These are phyloP conservation scores for Sarotherodon lohbergeri DNA, from an alignment of 2,113 vertebrate genomes.

Conservation along the genomic window DNA sequence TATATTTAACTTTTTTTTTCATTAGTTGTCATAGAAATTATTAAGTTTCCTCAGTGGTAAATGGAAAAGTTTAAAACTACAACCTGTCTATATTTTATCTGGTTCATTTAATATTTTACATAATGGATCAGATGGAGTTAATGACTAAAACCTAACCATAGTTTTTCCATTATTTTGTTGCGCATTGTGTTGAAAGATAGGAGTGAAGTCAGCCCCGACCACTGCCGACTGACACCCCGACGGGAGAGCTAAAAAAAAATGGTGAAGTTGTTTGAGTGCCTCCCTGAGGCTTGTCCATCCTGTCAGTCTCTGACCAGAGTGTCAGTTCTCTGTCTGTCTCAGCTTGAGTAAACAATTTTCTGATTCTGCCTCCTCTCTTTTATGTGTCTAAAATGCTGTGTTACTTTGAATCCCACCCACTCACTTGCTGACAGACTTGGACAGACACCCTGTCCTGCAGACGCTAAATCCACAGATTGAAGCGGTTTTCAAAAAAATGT, in stretches of 20 bases:
- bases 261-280: not conserved
- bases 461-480: not conserved
- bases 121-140: not conserved
- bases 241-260: not conserved
- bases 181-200: not conserved
- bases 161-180: not conserved
- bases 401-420: constrained; percentile 24
- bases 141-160: not conserved
- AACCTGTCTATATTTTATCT: not conserved
- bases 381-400: not conserved
- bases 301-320: constrained; percentile 16
- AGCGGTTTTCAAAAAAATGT: not conserved
- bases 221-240: not conserved
- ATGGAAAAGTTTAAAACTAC: not conserved
- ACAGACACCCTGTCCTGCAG: not conserved
- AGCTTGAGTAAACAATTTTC: constrained; percentile 2
- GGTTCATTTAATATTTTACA: not conserved
- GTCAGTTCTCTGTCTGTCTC: constrained; percentile 14
- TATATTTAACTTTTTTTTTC: not conserved
- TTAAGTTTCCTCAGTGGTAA: rapidly evolving
- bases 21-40: not conserved
- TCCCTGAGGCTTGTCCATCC: constrained; percentile 4
- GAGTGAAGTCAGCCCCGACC: not conserved
- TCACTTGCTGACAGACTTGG: not conserved
- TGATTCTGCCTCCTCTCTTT: constrained; percentile 4